A percentile compares a stretch with the other conserved stretches of the same genome.
phyloP scores from a whole-genome alignment of 2,113 vertebrate species.

The Piaya cayana region DNA sequence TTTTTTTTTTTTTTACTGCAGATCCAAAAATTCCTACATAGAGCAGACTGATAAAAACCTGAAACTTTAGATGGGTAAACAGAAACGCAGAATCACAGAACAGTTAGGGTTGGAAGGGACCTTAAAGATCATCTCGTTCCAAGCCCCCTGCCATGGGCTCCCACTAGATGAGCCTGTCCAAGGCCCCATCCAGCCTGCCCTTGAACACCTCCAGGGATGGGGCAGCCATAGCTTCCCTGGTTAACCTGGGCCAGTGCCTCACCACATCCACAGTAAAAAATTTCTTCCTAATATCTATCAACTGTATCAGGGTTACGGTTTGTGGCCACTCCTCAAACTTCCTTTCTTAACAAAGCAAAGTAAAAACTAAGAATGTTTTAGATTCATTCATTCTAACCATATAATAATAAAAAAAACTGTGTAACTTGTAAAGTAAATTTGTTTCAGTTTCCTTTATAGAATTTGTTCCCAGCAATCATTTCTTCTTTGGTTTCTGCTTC shows the following conservation, averaged over 20 bases:
- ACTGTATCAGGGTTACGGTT: fast-evolving
- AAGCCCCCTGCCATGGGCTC: too few species aligned
- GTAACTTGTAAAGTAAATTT: background rate
- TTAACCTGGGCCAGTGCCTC: too few species aligned
- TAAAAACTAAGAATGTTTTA: background rate
- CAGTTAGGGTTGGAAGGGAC: too few species aligned
- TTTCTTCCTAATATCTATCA: background rate
- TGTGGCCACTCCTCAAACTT: background rate
- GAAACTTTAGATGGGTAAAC: background rate
- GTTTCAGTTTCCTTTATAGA: background rate
- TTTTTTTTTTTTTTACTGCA: background rate
- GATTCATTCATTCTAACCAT: background rate
- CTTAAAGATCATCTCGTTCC: too few species aligned
- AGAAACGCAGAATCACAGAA: background rate
- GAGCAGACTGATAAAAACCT: background rate
- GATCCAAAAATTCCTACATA: background rate
- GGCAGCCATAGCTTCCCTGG: too few species aligned
- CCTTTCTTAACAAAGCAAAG: background rate
- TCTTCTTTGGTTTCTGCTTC: background rate
- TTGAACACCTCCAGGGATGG: too few species aligned
- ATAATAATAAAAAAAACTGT: background rate
- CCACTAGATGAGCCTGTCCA: too few species aligned
- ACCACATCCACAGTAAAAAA: too few species aligned
- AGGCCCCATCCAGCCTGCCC: too few species aligned
- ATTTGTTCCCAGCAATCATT: background rate